Conservation (phyloP, 1,140 invertebrate species). For the Musca domestica region DNA sequence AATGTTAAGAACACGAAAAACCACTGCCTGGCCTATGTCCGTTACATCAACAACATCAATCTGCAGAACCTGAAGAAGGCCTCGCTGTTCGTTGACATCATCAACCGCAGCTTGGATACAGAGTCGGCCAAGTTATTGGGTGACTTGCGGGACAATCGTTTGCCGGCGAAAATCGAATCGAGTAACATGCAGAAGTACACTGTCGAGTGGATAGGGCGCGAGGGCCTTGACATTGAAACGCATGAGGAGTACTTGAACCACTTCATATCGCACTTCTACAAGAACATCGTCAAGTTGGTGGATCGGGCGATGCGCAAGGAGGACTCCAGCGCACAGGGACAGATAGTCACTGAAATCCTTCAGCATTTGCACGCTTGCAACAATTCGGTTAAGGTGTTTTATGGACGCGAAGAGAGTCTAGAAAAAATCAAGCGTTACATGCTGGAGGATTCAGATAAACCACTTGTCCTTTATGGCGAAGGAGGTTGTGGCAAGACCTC, state of each 20-base stretch:
- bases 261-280: constrained; percentile 94
- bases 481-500: constrained; percentile 97
- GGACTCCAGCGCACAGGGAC: constrained; percentile 88
- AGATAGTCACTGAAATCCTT: constrained; percentile 92
- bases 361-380: constrained; percentile 96
- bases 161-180: constrained; percentile 83
- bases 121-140: constrained; percentile 89
- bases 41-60: constrained; percentile 98
- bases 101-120: constrained; percentile 87
- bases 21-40: constrained; percentile 92
- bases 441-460: constrained; percentile 78
- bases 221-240: constrained; percentile 88
- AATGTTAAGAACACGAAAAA: constrained; percentile 95
- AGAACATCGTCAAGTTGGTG: constrained; percentile 88
- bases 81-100: constrained; percentile 91
- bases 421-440: constrained; percentile 83
- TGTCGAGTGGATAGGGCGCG: constrained; percentile 95
- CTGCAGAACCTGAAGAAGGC: constrained; percentile 92
- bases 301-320: constrained; percentile 94
- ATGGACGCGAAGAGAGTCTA: constrained; percentile 86
- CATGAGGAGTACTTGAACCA: constrained; percentile 93
- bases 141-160: constrained; percentile 83
- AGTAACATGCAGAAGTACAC: constrained; percentile 89
- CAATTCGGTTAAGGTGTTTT: constrained; percentile 94
- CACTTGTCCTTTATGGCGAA: constrained; percentile 91